These are phyloP conservation scores for Drusus annulatus DNA, from an alignment of 1,140 invertebrate genomes.

Conservation along the genomic window DNA sequence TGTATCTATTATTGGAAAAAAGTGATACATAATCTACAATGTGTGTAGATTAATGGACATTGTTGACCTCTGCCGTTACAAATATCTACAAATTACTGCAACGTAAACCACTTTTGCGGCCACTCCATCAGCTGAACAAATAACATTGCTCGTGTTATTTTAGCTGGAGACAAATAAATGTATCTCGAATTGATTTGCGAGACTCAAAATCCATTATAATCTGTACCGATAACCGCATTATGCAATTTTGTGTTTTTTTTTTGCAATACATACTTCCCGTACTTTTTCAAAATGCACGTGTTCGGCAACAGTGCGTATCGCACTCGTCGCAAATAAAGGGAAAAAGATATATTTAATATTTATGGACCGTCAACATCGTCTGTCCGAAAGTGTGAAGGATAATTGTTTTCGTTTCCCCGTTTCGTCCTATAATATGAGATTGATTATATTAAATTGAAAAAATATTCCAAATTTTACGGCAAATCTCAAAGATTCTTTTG, in stretches of 20 bases:
- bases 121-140: too few relatives aligned
- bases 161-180: too few relatives aligned
- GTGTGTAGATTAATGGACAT: constrained; percentile 6
- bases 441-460: background rate
- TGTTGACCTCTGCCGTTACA: background rate
- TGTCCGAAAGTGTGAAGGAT: background rate
- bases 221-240: background rate
- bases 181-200: too few relatives aligned
- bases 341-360: too few relatives aligned
- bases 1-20: constrained; percentile 20
- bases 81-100: too few relatives aligned
- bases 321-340: too few relatives aligned
- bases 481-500: background rate
- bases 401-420: background rate
- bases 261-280: background rate
- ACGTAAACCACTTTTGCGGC: too few relatives aligned
- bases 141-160: too few relatives aligned
- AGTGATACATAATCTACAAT: background rate
- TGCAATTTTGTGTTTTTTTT: background rate
- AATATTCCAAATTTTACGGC: constrained; percentile 12
- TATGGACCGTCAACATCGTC: too few relatives aligned
- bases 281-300: too few relatives aligned
- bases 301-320: too few relatives aligned
- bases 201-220: too few relatives aligned
- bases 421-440: constrained; percentile 21